A percentile compares a stretch with the other conserved stretches of the same genome.
phyloP scores from a whole-genome alignment of 2,113 vertebrate species.

The Typhlomys cinereus region DNA sequence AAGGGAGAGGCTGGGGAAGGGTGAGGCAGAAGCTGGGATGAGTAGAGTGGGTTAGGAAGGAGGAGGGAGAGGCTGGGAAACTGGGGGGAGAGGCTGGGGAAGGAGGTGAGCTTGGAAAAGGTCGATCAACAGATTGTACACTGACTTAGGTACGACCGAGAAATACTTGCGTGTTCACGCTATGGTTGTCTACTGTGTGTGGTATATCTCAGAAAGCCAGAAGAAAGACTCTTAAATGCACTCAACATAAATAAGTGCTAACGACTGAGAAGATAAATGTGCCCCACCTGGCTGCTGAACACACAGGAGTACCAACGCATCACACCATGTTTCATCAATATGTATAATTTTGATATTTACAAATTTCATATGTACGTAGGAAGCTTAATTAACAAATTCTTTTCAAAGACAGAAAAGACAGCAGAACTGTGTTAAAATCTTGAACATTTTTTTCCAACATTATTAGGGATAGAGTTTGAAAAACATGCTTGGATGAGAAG shows the following conservation, averaged over 20 bases:
- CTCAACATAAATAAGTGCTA: not conserved
- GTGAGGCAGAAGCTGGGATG: no score
- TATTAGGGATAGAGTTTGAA: not conserved
- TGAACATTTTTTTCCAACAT: not conserved
- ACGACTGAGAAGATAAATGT: not conserved
- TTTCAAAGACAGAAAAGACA: not conserved
- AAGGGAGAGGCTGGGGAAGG: no score
- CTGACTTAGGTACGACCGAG: not conserved
- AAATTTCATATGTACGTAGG: not conserved
- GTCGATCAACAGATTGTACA: not conserved
- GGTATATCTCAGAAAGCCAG: no score
- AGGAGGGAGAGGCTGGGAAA: not conserved
- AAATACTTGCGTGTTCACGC: not conserved
- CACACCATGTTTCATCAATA: not conserved
- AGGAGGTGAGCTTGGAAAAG: no score
- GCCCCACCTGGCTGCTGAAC: no score
- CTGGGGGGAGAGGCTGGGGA: not conserved
- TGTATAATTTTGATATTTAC: not conserved
- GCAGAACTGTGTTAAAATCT: not conserved
- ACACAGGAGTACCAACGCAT: not conserved
- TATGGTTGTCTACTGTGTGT: not conserved
- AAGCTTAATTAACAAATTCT: not conserved
- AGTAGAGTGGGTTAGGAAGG: not conserved
- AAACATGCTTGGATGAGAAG: not conserved
- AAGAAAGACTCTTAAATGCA: not conserved